These are phyloP conservation scores for Laothoe populi DNA, from an alignment of 2,888 invertebrate species.

Conservation along the genomic window DNA sequence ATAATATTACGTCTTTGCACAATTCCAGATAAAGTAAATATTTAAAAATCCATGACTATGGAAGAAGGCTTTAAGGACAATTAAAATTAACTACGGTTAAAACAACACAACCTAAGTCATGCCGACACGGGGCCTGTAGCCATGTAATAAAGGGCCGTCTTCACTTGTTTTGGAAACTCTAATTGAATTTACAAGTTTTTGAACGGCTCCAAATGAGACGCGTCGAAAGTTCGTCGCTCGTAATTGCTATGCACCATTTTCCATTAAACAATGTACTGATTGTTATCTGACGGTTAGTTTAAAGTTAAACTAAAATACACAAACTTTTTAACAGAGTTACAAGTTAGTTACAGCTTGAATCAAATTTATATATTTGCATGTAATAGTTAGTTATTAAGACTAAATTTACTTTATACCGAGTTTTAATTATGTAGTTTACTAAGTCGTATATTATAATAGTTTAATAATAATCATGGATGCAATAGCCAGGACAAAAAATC, in stretches of 20 bases:
- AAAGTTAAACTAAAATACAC: slow-evolving; percentile 5
- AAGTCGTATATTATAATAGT: too few relatives aligned
- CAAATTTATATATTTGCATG: too few relatives aligned
- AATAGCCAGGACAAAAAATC: too few relatives aligned
- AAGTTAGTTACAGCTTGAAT: neutral
- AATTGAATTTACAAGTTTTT: slow-evolving; percentile 57
- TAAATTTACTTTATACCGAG: too few relatives aligned
- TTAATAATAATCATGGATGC: too few relatives aligned
- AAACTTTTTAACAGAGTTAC: neutral
- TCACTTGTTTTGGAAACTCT: slow-evolving; percentile 45
- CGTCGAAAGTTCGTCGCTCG: slow-evolving; percentile 44
- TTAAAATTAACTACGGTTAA: too few relatives aligned
- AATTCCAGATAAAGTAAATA: too few relatives aligned
- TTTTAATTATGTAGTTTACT: too few relatives aligned
- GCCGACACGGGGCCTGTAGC: neutral
- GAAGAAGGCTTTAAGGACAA: neutral
- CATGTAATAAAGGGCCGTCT: slow-evolving; percentile 23
- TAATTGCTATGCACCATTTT: slow-evolving; percentile 57
- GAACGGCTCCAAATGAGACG: slow-evolving; percentile 56
- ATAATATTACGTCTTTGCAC: too few relatives aligned
- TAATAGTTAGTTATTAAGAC: too few relatives aligned
- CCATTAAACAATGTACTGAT: slow-evolving; percentile 30
- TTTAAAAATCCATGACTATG: too few relatives aligned
- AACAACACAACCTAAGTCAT: neutral
- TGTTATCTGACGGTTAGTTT: slow-evolving; percentile 22